Conservation (phyloP, 2,797 vertebrate species). For the Uromys caudimaculatus region DNA sequence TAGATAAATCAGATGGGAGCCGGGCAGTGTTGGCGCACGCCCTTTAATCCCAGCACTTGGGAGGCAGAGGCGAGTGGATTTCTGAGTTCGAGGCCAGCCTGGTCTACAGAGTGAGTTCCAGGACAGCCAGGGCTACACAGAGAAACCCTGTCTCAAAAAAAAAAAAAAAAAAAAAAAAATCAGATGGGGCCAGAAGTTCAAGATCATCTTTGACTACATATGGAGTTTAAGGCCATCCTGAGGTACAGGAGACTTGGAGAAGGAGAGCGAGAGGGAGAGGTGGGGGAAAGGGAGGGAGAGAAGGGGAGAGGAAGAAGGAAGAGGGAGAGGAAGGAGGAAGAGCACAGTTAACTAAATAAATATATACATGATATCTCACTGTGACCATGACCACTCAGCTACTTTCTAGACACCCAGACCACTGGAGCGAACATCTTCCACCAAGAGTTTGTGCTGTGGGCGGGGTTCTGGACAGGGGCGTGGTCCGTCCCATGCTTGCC, state of each 20-base stretch:
- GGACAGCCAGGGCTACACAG: too few species aligned
- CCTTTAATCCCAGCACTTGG: too few species aligned
- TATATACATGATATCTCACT: neutral
- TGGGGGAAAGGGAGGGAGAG: too few species aligned
- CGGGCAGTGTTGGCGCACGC: too few species aligned
- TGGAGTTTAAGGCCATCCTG: neutral
- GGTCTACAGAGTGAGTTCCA: too few species aligned
- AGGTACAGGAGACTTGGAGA: neutral
- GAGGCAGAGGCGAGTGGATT: too few species aligned
- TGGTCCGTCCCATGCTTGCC: neutral
- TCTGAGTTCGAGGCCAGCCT: too few species aligned
- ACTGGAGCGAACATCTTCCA: fast-evolving
- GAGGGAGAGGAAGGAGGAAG: too few species aligned
- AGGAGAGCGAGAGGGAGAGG: too few species aligned
- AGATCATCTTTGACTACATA: neutral
- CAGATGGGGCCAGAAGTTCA: neutral
- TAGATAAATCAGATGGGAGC: neutral
- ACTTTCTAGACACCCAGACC: neutral
- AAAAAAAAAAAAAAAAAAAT: too few species aligned
- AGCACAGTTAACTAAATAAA: neutral
- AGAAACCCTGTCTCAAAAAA: too few species aligned
- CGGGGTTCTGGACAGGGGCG: slow-evolving; percentile 36
- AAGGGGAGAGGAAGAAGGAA: too few species aligned
- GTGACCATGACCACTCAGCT: neutral
- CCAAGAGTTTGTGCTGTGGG: neutral